phyloP scores from a whole-genome alignment of 2,797 vertebrate species.

The Euthynnus affinis region DNA sequence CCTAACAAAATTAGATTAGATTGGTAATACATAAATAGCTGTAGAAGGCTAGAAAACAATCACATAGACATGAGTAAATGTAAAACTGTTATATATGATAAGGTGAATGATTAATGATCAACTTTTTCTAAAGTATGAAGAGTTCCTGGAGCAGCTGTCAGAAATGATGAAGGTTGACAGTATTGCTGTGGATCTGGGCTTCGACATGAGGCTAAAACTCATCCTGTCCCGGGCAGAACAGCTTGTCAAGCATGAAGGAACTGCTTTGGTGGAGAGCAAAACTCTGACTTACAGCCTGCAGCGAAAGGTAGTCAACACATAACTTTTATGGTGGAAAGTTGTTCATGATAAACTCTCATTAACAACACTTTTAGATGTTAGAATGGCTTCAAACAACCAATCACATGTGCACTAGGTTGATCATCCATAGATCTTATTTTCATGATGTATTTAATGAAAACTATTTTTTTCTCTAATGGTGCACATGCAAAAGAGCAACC shows the following conservation, averaged over 20 bases:
- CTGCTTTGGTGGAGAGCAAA: slow-evolving; percentile 89
- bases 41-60: neutral
- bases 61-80: too few relatives aligned
- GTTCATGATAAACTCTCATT: neutral
- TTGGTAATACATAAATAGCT: neutral
- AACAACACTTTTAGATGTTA: neutral
- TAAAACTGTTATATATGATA: too few relatives aligned
- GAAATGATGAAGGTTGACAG: slow-evolving; percentile 89
- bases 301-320: slow-evolving; percentile 86
- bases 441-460: neutral
- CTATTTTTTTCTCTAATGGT: neutral
- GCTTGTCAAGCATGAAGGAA: slow-evolving; percentile 89
- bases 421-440: neutral
- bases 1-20: neutral
- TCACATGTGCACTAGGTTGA: neutral
- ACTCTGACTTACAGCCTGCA: slow-evolving; percentile 88
- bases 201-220: slow-evolving; percentile 89
- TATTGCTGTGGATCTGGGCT: slow-evolving; percentile 89
- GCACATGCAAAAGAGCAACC: neutral
- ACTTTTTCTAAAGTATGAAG: slow-evolving; percentile 85
- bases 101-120: neutral
- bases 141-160: slow-evolving; percentile 91
- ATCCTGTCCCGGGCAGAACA: slow-evolving; percentile 90
- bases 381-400: neutral
- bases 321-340: neutral